Evolutionary conservation across 2,888 invertebrate species (phyloP), one percentile per base, ranked within the genome.

Genomic region (Mythimna ferrago): DNA sequence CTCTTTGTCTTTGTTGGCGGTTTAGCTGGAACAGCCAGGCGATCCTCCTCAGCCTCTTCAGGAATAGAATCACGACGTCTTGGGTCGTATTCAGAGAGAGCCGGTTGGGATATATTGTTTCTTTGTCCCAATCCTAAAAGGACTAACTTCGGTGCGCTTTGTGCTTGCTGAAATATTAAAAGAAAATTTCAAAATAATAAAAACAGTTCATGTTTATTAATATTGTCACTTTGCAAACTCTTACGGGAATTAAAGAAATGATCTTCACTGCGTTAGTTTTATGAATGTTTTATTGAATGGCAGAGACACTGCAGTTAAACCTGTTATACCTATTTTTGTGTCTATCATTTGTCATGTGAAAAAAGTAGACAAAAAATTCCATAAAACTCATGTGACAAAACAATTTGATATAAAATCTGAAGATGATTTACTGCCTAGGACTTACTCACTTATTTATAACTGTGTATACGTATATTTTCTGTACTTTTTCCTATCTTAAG

Each of bases 141-240:
- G 75, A 96, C 97, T 73, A 97, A 91, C 90, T 97, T 97, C 51
- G 97, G 97, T 14, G 97, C 97, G 89, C 97, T 97, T 92, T 97
- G 97, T 71, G 97, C 97, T 89, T 97, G 95, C 96, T 96, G 91
- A 26, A 92, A 80, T 67, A 26, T 35, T 48, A 9, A 41, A 53
- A 73, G 4, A 21, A 41, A 78, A 41, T 16, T 14, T 58, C 2
- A 48, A 66, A 48, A 41, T 1, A 35, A 58, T 26, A 4, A 6
- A 32, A 19, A 32, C 9, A 3, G 32, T 38, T 14, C 2, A 48
- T 26, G 38, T 48, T n/a, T 26, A 48, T 48, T 19, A 1, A 38
- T 19, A 21, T 21, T 21, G 9, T 1, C 75, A 48, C 26, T 21
- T 38, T 11, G n/a, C 19, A 35, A 35, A 26, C 6, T 48, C 6